Conservation (phyloP, 2,113 vertebrate genomes). For the Crotalus horridus region DNA sequence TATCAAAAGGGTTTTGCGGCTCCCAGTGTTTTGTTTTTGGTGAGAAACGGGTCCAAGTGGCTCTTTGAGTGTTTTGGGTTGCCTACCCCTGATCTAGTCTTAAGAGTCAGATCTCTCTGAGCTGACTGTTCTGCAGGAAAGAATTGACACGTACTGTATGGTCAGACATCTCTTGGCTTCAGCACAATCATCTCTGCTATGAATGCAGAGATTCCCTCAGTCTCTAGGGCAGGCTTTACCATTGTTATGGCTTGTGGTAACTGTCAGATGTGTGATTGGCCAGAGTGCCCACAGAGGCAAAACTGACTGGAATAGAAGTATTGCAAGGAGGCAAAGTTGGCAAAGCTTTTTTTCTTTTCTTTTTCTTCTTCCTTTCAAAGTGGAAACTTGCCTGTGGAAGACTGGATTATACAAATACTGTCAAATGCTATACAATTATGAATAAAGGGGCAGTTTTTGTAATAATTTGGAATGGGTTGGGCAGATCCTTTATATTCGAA, state of each 20-base stretch:
- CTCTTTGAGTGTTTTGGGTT: too few species aligned
- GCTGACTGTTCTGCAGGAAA: slow-evolving; percentile 56
- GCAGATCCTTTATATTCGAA: not conserved
- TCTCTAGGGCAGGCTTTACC: not conserved
- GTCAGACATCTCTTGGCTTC: slow-evolving; percentile 37
- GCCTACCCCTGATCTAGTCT: slow-evolving; percentile 56
- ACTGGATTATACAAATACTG: not conserved
- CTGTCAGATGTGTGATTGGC: not conserved
- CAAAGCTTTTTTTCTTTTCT: not conserved
- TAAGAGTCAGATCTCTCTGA: slow-evolving; percentile 47
- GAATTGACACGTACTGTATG: slow-evolving; percentile 61
- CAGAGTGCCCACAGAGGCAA: not conserved
- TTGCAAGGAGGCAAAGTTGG: not conserved
- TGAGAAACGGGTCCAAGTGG: too few species aligned
- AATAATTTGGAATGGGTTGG: not conserved
- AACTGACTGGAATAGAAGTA: not conserved
- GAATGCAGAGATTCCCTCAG: not conserved
- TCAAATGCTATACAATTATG: not conserved
- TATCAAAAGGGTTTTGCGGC: too few species aligned
- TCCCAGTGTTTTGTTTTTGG: too few species aligned
- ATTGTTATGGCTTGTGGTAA: not conserved
- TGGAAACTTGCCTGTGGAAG: not conserved
- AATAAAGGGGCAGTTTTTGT: not conserved
- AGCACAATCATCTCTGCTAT: slow-evolving; percentile 43
- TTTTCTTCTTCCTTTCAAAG: not conserved